Base-by-base conservation (phyloP, 2,888 invertebrate species). In the Antitype chi region DNA sequence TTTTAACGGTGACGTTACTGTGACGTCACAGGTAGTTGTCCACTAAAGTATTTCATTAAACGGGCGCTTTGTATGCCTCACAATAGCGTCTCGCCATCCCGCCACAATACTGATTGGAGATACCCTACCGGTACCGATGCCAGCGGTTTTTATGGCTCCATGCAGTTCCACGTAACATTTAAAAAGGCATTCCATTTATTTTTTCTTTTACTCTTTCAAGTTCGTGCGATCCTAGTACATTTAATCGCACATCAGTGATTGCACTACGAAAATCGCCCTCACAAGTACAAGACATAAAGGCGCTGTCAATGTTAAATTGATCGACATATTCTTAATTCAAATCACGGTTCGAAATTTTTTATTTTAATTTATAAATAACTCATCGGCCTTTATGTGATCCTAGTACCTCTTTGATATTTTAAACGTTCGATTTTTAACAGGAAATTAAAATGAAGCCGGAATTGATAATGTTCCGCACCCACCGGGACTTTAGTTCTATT, bases 11-110 rank as follows among this genome's bases (percentile, higher is more conserved):
- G 59, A 15, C 38, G 13, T 20, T 23, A 38, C 70, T 63, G 13
- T 63, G 69, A 76, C 68, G 72, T 76, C 81, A 81, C 64, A 75
- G 74, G 75, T 71, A 76, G 73, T 69, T 70, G 68, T 71, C 59
- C 73, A 69, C 75, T 62, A 76, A 85, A 87, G 82, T 88, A 87
- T 87, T 88, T 87, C 82, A 88, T 87, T 82, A 85, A 72, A 72
- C 57, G 68, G 20, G 17, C 49, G 72, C 87, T 79, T 87, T 87
- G 82, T 88, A 66, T 32, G 13, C 13, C 70, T 55, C 64, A 87
- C 85, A 87, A 87, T 85, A 52, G 77, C 64, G 28, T 32, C 72
- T 69, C 53, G 74, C 68, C 67, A 70, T 73, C 59, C 57, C 55
- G 59, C 69, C 74, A 78, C 85, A 76, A 88, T 85, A 87, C 85